Conservation (phyloP, 2,888 invertebrate species). For the Apotomis capreana region DNA sequence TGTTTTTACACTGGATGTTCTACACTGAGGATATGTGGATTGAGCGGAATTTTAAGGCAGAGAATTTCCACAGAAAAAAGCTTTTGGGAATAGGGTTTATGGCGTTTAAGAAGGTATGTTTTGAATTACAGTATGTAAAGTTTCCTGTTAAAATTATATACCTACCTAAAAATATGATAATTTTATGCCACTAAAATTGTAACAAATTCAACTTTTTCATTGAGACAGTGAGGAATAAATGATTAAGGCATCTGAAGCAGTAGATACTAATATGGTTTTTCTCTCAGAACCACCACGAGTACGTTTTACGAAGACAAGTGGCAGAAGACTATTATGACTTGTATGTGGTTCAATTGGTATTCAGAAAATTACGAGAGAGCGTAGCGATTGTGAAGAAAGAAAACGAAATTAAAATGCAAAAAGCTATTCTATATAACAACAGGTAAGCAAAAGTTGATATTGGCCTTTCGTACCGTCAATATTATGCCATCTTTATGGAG, state of each 20-base stretch:
- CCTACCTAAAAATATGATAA: no score
- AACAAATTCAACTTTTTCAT: no score
- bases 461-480: neutral
- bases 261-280: constrained; percentile 40
- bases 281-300: constrained; percentile 72
- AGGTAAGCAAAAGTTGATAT: constrained; percentile 60
- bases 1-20: constrained; percentile 81
- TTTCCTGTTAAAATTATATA: no score
- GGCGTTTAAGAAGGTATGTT: constrained; percentile 75
- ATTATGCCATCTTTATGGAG: neutral
- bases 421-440: constrained; percentile 74
- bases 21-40: constrained; percentile 76
- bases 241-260: no score
- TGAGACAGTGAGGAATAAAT: no score
- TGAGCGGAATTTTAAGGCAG: constrained; percentile 82
- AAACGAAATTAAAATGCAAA: constrained; percentile 73
- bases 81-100: constrained; percentile 73
- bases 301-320: constrained; percentile 84
- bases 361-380: constrained; percentile 78
- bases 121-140: no score
- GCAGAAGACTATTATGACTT: constrained; percentile 89
- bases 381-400: constrained; percentile 72
- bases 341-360: constrained; percentile 79
- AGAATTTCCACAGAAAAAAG: constrained; percentile 79
- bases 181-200: no score